Evolutionary conservation across 2,888 invertebrate species (phyloP).

Genomic region (Branchellion lobata): DNA sequence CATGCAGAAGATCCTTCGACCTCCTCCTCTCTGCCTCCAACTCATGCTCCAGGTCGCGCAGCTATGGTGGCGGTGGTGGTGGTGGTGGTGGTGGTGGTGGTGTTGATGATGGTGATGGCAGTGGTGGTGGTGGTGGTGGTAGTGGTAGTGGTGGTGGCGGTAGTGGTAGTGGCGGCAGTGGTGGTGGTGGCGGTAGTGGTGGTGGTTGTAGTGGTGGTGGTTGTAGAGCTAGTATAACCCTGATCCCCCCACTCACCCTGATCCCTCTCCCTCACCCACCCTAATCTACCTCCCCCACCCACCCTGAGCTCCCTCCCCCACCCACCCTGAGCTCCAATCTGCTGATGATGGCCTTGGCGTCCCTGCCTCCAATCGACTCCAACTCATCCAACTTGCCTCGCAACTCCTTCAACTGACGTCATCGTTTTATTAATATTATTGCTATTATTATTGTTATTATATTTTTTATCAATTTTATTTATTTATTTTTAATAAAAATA

Average conservation of each 20-base stretch:
- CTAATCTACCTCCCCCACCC: no score
- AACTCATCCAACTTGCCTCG: conserved; percentile 62
- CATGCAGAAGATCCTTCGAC: conserved; percentile 57
- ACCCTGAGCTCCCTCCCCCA: no score
- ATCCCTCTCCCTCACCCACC: no score
- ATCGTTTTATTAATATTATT: no score
- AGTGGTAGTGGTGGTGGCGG: not conserved
- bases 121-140: conserved; percentile 7
- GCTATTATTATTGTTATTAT: no score
- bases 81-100: no score
- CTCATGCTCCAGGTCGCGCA: conserved; percentile 61
- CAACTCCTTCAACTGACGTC: conserved; percentile 55
- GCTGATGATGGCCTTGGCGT: conserved; percentile 62
- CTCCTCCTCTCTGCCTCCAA: conserved; percentile 61
- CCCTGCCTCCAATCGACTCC: conserved; percentile 61
- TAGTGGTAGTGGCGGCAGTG: not conserved
- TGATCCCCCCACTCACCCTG: no score
- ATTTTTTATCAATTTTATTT: no score
- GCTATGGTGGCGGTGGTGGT: conserved; percentile 51
- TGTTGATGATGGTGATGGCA: conserved; percentile 1
- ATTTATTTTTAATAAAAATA: no score
- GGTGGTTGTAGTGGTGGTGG: not conserved
- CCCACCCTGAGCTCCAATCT: conserved; percentile 60
- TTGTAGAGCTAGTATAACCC: not conserved
- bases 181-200: conserved; percentile 1